Evolutionary conservation across 2,888 invertebrate genomes (phyloP).

Genomic region (Ischnura elegans): DNA sequence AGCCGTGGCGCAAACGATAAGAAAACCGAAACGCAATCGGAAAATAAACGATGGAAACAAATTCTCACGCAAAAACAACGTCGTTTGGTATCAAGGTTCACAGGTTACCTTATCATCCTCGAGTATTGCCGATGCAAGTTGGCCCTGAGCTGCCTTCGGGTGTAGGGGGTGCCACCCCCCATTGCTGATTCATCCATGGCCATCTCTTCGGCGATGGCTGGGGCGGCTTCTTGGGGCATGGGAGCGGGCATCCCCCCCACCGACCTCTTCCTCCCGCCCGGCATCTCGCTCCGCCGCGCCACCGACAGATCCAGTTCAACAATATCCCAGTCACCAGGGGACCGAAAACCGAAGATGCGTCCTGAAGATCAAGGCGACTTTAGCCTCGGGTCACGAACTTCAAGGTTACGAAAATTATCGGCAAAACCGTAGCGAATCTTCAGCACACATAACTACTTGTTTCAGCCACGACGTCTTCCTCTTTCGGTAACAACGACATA

Average conservation of each 20-base stretch:
- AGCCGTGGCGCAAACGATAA: background rate
- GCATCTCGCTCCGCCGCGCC: background rate
- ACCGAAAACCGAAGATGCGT: background rate
- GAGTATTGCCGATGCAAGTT: constrained; percentile 81
- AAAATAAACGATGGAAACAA: background rate
- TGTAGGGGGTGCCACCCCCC: background rate
- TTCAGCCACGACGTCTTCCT: too few relatives aligned
- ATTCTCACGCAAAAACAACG: background rate
- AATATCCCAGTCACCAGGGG: background rate
- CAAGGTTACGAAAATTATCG: too few relatives aligned
- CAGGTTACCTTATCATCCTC: constrained; percentile 76
- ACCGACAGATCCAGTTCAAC: background rate
- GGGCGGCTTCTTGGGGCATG: too few relatives aligned
- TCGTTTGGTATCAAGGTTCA: background rate
- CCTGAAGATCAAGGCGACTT: background rate
- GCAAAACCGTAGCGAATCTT: too few relatives aligned
- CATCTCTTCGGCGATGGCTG: background rate
- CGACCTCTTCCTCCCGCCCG: constrained; percentile 54
- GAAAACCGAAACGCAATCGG: background rate
- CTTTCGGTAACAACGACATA: too few relatives aligned
- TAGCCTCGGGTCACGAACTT: background rate
- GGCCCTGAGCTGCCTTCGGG: constrained; percentile 77
- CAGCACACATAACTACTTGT: too few relatives aligned
- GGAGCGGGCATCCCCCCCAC: constrained; percentile 15
- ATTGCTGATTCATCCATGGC: background rate